Base-by-base conservation (phyloP, 1,140 invertebrate genomes). In the Luehdorfia chinensis region DNA sequence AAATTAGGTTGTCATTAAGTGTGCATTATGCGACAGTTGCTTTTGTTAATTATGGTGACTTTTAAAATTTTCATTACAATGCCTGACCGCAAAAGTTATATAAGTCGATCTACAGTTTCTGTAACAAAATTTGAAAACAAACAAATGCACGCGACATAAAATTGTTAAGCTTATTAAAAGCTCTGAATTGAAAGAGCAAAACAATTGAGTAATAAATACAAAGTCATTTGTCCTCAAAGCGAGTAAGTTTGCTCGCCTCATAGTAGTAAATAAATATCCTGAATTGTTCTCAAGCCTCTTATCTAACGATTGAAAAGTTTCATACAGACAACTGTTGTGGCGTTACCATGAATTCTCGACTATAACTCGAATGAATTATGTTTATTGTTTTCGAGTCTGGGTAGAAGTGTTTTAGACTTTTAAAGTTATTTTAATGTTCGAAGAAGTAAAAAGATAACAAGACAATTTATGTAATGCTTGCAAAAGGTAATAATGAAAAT, bases 221-320 rank as follows among this genome's bases (percentile, higher is more conserved):
- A 59, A 66, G 58, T 66, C 70, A 55, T 55, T 59, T 58, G 60
- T 53, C 34, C 32, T 65, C 64, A 66, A 66, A 75, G 61, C 53
- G 55, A 59, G 47, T 47, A 60, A 70, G 57, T 64, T 73, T 50
- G 27, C 48, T 64, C 46, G 46, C 33, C 30, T 32, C 49, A 36
- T 21, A 51, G 61, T 46, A 59, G 65, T 66, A 73, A 75, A 73
- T 73, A 70, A 75, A 73, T 73, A 70, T 68, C 44, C 53, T 43
- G 43, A 54, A 37, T 58, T 60, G 57, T 50, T 66, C 59, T 43
- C 63, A 77, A 77, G 66, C 74, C 68, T 75, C 71, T 77, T 77
- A 77, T 68, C 68, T 68, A 34, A 7, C 65, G 56, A 72, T 72
- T 68, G 62, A 66, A 76, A 76, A 67, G 57, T 74, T 71, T 49